Evolutionary conservation across 2,113 vertebrate species (phyloP).

Genomic region (Loxodonta africana): DNA sequence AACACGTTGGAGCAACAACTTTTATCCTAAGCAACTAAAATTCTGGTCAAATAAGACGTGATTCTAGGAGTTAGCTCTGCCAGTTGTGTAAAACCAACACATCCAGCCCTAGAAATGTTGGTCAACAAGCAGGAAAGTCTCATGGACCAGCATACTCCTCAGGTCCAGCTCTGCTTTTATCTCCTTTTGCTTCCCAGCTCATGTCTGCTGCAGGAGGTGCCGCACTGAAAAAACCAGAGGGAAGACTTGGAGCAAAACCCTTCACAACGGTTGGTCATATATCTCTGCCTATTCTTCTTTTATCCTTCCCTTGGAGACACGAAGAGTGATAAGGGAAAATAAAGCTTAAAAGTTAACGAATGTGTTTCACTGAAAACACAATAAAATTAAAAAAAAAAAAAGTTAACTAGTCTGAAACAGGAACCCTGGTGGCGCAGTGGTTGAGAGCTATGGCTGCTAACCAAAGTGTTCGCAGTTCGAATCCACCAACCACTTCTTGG

Average conservation of each 20-base stretch:
- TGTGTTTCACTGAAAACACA: too few species aligned
- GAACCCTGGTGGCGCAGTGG: too few species aligned
- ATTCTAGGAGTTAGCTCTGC: neutral
- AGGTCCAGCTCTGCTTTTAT: neutral
- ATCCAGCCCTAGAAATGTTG: neutral
- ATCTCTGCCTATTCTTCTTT: neutral
- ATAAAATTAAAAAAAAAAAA: too few species aligned
- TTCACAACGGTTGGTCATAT: too few species aligned
- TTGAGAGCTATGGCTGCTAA: too few species aligned
- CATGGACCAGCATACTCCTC: accelerated
- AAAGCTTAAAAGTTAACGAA: neutral
- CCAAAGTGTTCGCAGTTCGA: too few species aligned
- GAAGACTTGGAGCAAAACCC: neutral
- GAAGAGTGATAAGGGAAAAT: neutral
- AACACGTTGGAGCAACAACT: neutral
- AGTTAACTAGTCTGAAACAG: too few species aligned
- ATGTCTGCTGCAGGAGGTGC: accelerated
- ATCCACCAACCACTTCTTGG: too few species aligned
- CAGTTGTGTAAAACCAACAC: neutral
- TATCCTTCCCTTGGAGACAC: neutral
- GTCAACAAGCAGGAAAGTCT: neutral
- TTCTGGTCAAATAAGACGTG: too few species aligned
- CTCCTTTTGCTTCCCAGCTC: neutral
- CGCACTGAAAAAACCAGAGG: neutral
- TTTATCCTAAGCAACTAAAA: neutral